Evolutionary conservation across 2,888 invertebrate species (phyloP).

Genomic region (Embidobia sp.): DNA sequence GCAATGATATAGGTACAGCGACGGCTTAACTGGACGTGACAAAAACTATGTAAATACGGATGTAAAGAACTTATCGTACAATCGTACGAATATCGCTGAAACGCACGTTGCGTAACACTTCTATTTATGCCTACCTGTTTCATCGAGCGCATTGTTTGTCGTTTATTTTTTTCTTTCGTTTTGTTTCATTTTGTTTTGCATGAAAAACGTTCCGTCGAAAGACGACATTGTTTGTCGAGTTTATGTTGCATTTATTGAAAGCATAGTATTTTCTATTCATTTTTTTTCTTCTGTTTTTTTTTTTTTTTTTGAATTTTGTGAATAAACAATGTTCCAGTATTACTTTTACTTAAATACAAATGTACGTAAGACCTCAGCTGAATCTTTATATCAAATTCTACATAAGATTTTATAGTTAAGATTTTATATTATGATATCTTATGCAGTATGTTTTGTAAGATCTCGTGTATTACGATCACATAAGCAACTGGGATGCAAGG

Average conservation of each 20-base stretch:
- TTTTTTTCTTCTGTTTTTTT: no score
- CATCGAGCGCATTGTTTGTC: constrained; percentile 24
- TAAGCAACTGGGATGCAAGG: no score
- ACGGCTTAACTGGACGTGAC: constrained; percentile 45
- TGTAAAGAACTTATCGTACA: constrained; percentile 37
- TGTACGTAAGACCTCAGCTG: no score
- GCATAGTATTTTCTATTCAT: neutral
- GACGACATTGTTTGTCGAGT: constrained; percentile 24
- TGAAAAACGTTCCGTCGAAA: constrained; percentile 17
- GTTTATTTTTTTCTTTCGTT: constrained; percentile 17
- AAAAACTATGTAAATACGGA: constrained; percentile 50
- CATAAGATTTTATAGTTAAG: no score
- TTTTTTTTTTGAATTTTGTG: no score
- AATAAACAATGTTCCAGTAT: no score
- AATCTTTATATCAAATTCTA: no score
- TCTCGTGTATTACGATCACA: no score
- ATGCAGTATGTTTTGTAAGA: no score
- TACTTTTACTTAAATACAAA: no score
- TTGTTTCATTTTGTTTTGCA: constrained; percentile 23
- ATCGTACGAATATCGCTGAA: constrained; percentile 37
- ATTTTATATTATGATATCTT: no score
- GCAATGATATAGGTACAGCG: constrained; percentile 45
- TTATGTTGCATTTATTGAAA: constrained; percentile 6
- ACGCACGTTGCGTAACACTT: constrained; percentile 31
- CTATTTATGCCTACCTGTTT: constrained; percentile 27